Evolutionary conservation across 2,888 invertebrate species (phyloP).

Genomic region (Periphyllus acericola): DNA sequence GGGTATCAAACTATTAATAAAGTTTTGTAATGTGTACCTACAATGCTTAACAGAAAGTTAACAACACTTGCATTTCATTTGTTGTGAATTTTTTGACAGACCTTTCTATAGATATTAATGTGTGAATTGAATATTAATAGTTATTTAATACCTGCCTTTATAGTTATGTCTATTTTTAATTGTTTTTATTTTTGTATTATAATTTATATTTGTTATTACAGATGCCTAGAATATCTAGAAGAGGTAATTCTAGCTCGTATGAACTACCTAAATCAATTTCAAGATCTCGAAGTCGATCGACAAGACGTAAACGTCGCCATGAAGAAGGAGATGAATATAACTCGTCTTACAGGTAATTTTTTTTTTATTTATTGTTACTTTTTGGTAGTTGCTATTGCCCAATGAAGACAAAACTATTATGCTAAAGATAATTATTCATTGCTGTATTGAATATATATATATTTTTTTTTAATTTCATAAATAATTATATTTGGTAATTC

Average conservation of each 20-base stretch:
- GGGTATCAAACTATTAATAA: neutral
- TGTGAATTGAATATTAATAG: too few species aligned
- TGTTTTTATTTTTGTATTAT: neutral
- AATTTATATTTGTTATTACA: constrained; percentile 9
- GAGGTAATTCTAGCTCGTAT: constrained; percentile 56
- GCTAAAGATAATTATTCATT: constrained; percentile 17
- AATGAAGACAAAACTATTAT: constrained; percentile 49
- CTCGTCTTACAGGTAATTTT: constrained; percentile 52
- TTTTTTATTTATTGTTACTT: neutral
- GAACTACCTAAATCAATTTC: constrained; percentile 53
- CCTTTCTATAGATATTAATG: too few species aligned
- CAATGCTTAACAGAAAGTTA: too few species aligned
- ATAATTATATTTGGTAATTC: constrained; percentile 2
- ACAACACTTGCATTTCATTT: too few species aligned
- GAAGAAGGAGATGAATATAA: constrained; percentile 51
- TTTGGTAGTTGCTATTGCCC: neutral
- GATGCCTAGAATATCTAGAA: constrained; percentile 60
- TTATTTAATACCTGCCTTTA: neutral
- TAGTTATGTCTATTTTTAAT: neutral
- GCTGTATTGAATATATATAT: constrained; percentile 29
- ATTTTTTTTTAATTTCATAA: neutral
- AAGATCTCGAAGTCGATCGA: constrained; percentile 50
- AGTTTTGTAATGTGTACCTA: too few species aligned
- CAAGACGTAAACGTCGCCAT: constrained; percentile 58
- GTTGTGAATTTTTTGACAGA: too few species aligned